Evolutionary conservation across 2,113 vertebrate species (phyloP), one percentile per base, ranked within the genome.

Genomic region (Pelecanoides urinatrix): DNA sequence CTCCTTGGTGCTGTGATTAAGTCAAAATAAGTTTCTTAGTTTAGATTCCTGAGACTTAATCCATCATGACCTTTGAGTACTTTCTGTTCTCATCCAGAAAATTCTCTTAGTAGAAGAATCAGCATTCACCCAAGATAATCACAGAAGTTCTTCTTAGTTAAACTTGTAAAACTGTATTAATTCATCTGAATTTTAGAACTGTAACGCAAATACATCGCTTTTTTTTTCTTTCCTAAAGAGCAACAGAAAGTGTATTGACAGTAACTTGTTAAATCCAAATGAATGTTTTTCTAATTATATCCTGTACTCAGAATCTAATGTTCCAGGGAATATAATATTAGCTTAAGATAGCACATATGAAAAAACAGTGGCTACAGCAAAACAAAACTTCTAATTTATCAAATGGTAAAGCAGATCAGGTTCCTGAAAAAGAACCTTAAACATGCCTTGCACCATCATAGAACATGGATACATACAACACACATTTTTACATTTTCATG

Each of bases 1-100:
- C 58, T 89, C 83, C 80, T 62, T 30, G 25, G 30, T 90, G 36
- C 16, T 30, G 38, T 44, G 71, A 86, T 78, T 88, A 92, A 94
- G 86, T 42, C 90, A 97, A 84, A 88, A 1, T 8, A 93, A 83
- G 59, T 94, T 92, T 79, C 96, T 90, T 88, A 92, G 68, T 90
- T 75, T 61, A 80, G 75, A 76, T 72, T 82, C 77, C 47, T 18
- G 40, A 94, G 70, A 59, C 72, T 90, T 96, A 96, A 96, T 76
- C 88, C 80, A 53, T 59, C 72, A 8, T 3, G 23, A 85, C 83
- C 83, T 94, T 42, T 62, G 38, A 92, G 50, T 61, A 79, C 70
- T n/a, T 92, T 85, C 87, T 90, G 82, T 92, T 86, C 92, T 95
- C 52, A 94, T 42, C 49, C 27, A 76, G 71, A 91, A 83, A 92